phyloP scores from a whole-genome alignment of 1,140 invertebrate species.

The Neodiprion pinetum region DNA sequence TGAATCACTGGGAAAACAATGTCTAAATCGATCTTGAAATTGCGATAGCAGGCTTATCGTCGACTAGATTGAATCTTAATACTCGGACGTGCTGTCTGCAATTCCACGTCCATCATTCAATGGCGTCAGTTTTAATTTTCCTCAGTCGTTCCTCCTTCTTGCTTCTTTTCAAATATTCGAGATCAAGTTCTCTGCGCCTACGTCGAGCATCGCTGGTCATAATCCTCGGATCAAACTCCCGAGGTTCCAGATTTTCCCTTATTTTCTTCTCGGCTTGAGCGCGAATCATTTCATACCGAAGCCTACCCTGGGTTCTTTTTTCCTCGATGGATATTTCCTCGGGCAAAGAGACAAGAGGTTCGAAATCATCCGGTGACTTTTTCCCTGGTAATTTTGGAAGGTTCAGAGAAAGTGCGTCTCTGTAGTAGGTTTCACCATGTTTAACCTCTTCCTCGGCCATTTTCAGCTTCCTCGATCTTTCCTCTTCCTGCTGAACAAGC shows the following conservation, averaged over 20 bases:
- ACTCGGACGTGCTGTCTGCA: neutral
- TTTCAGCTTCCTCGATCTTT: slow-evolving; percentile 48
- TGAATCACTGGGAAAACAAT: no score
- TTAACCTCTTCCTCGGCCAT: slow-evolving; percentile 36
- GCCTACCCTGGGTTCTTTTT: neutral
- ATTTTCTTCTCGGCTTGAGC: neutral
- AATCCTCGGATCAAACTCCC: neutral
- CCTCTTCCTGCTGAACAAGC: slow-evolving; percentile 49
- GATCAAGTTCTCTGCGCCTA: neutral
- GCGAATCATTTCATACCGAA: neutral
- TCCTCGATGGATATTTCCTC: neutral
- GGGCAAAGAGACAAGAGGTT: neutral
- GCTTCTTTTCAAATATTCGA: neutral
- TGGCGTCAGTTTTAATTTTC: neutral
- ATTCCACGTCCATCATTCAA: neutral
- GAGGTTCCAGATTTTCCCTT: neutral
- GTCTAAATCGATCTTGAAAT: no score
- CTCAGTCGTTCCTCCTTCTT: neutral
- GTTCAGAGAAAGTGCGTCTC: slow-evolving; percentile 25
- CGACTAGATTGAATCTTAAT: neutral
- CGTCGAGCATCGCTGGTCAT: neutral
- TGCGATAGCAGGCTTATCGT: no score
- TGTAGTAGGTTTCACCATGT: slow-evolving; percentile 26
- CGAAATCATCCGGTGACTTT: neutral
- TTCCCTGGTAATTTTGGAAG: slow-evolving; percentile 27